Conservation (phyloP, 2,888 invertebrate genomes). For the Cremastobaeus sp. region DNA sequence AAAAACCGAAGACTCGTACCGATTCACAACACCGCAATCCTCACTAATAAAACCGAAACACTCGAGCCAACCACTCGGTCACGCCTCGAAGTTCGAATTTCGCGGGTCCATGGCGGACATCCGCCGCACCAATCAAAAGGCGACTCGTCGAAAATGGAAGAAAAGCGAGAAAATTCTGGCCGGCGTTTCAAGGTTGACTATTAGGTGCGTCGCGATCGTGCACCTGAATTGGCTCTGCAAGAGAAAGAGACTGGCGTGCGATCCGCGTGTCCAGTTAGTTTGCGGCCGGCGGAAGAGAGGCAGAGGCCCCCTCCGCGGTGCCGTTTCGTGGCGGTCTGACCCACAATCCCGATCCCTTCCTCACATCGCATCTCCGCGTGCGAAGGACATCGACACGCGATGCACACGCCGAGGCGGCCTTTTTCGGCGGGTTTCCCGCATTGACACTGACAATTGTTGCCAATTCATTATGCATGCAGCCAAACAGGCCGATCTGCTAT, state of each 20-base stretch:
- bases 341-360: conserved; percentile 73
- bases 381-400: conserved; percentile 59
- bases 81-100: conserved; percentile 20
- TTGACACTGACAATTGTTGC: conserved; percentile 47
- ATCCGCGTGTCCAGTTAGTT: conserved; percentile 76
- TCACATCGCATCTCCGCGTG: conserved; percentile 48
- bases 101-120: conserved; percentile 9
- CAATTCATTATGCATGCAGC: conserved; percentile 34
- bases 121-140: conserved; percentile 6
- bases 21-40: too few species aligned
- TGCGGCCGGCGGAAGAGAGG: conserved; percentile 69
- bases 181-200: conserved; percentile 5
- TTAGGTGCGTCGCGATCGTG: conserved; percentile 14
- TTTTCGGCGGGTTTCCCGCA: conserved; percentile 37
- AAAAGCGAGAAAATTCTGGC: conserved; percentile 4
- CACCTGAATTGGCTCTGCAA: conserved; percentile 71
- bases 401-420: conserved; percentile 23
- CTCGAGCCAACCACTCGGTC: too few species aligned
- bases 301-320: conserved; percentile 71
- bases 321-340: conserved; percentile 68
- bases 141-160: not conserved
- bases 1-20: too few species aligned
- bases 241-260: conserved; percentile 74
- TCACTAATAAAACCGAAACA: too few species aligned
- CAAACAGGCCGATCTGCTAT: conserved; percentile 23